Evolutionary conservation across 1,140 invertebrate species (phyloP).

Genomic region (Sycophila sp.): DNA sequence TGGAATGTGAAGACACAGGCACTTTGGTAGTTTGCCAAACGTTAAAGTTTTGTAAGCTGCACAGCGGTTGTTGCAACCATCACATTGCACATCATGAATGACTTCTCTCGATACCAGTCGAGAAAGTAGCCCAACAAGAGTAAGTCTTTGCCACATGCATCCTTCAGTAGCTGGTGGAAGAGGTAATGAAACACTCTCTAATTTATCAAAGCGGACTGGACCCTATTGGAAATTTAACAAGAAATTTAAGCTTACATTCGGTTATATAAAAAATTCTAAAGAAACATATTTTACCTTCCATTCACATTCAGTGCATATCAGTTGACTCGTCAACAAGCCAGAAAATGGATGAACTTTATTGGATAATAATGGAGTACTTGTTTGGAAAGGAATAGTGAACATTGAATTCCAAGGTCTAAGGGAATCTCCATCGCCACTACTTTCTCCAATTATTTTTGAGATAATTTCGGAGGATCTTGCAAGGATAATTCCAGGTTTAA

Average conservation of each 20-base stretch:
- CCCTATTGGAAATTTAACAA: constrained; percentile 68
- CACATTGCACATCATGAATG: constrained; percentile 85
- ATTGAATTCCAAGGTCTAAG: constrained; percentile 57
- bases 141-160: constrained; percentile 68
- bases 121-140: constrained; percentile 76
- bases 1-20: constrained; percentile 88
- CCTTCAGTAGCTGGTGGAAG: constrained; percentile 71
- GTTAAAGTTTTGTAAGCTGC: constrained; percentile 78
- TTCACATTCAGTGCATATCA: constrained; percentile 82
- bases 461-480: constrained; percentile 60
- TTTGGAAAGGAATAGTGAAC: constrained; percentile 50
- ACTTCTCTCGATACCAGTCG: constrained; percentile 86
- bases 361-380: constrained; percentile 46
- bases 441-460: constrained; percentile 39
- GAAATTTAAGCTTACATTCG: neutral
- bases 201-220: constrained; percentile 87
- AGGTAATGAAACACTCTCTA: constrained; percentile 85
- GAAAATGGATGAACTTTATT: constrained; percentile 74
- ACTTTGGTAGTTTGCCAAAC: constrained; percentile 86
- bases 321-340: constrained; percentile 85
- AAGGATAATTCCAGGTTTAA: constrained; percentile 61
- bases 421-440: constrained; percentile 41
- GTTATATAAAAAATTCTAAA: constrained; percentile 13
- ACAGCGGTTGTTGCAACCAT: constrained; percentile 73
- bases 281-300: constrained; percentile 71